These are phyloP conservation scores for Cebus imitator DNA, from an alignment of 2,113 vertebrate species.

Conservation along the genomic window DNA sequence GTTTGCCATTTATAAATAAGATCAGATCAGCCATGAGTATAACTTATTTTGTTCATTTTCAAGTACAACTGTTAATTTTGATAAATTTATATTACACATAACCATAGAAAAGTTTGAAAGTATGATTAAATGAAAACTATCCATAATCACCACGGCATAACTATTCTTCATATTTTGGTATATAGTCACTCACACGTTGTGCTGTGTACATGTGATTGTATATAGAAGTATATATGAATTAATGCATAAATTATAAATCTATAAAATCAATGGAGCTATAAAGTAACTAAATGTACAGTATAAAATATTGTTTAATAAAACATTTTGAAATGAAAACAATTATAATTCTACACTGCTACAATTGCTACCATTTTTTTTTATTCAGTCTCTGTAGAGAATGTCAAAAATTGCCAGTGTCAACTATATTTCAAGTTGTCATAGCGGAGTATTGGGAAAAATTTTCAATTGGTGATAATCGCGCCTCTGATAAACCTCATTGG, in stretches of 20 bases:
- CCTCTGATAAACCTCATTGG: too few relatives aligned
- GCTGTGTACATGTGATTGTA: background rate
- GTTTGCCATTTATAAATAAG: conserved; percentile 7
- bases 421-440: too few relatives aligned
- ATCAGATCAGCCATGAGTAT: background rate
- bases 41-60: conserved; percentile 17
- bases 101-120: background rate
- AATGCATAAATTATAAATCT: background rate
- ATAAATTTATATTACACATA: background rate
- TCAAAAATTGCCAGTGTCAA: too few relatives aligned
- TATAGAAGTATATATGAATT: background rate
- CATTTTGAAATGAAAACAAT: background rate
- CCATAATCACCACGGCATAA: background rate
- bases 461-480: too few relatives aligned
- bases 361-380: background rate
- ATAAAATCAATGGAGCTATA: conserved; percentile 2
- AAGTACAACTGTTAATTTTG: background rate
- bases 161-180: background rate
- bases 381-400: too few relatives aligned
- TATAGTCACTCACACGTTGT: background rate
- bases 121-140: background rate
- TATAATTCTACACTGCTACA: background rate
- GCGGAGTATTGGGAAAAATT: too few relatives aligned
- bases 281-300: background rate
- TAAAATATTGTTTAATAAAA: background rate